A percentile compares a stretch with the other conserved stretches of the same genome.
Conservation (phyloP, 2,797 vertebrate species). For the Protonibea diacanthus region DNA sequence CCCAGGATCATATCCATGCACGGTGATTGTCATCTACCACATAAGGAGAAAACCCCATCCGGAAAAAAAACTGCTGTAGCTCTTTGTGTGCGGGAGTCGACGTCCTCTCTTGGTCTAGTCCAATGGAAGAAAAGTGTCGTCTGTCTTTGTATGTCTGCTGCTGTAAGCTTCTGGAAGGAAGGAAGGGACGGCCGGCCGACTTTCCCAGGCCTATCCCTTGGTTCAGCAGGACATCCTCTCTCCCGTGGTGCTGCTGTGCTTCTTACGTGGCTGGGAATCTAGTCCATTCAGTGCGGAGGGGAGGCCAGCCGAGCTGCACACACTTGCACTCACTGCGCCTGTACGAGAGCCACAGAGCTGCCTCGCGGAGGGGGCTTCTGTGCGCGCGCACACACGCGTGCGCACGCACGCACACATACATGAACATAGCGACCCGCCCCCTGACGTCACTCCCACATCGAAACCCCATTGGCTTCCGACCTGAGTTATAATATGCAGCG, state of each 20-base stretch:
- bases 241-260: slow-evolving; percentile 86
- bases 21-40: slow-evolving; percentile 74
- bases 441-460: slow-evolving; percentile 63
- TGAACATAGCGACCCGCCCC: slow-evolving; percentile 64
- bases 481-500: slow-evolving; percentile 62
- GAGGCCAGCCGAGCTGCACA: slow-evolving; percentile 81
- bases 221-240: slow-evolving; percentile 91
- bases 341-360: slow-evolving; percentile 71
- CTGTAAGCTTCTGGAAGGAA: slow-evolving; percentile 57
- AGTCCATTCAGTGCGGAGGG: slow-evolving; percentile 83
- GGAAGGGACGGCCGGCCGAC: slow-evolving; percentile 84
- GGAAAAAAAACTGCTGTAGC: slow-evolving; percentile 53
- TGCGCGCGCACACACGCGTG: neutral
- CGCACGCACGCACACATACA: slow-evolving; percentile 24
- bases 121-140: slow-evolving; percentile 56
- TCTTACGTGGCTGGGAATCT: slow-evolving; percentile 92
- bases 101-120: slow-evolving; percentile 63
- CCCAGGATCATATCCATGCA: slow-evolving; percentile 80
- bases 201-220: slow-evolving; percentile 89
- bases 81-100: slow-evolving; percentile 77
- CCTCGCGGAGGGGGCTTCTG: slow-evolving; percentile 55
- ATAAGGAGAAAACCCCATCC: slow-evolving; percentile 74
- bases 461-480: slow-evolving; percentile 80
- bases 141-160: slow-evolving; percentile 48
- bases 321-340: slow-evolving; percentile 81